A percentile compares a stretch with the other conserved stretches of the same genome.
These are phyloP conservation scores for Drosophila emarginata DNA, from an alignment of 2,888 invertebrate species.

Conservation along the genomic window DNA sequence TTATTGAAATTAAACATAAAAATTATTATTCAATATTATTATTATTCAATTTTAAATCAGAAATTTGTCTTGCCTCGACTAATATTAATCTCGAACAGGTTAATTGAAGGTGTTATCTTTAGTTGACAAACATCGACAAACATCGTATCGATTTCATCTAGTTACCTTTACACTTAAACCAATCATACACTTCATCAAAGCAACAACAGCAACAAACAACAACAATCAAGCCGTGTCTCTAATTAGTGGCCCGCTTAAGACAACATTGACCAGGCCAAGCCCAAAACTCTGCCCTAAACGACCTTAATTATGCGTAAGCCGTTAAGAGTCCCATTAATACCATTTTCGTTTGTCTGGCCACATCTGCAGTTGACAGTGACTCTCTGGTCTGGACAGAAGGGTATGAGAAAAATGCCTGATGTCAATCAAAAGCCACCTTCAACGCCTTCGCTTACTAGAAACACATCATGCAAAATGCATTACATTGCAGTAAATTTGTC, in stretches of 20 bases:
- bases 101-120: too few species aligned
- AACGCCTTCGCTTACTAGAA: not conserved
- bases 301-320: conserved; percentile 73
- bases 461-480: conserved; percentile 56
- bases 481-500: conserved; percentile 43
- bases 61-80: too few species aligned
- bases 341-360: conserved; percentile 50
- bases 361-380: conserved; percentile 37
- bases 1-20: too few species aligned
- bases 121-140: conserved; percentile 22
- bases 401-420: conserved; percentile 19
- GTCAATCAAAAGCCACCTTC: conserved; percentile 44
- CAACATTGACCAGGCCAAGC: conserved; percentile 53
- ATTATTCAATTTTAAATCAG: too few species aligned
- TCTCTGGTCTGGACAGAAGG: conserved; percentile 10
- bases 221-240: conserved; percentile 39
- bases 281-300: conserved; percentile 36
- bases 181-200: conserved; percentile 59
- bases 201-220: conserved; percentile 29
- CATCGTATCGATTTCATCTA: not conserved
- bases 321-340: conserved; percentile 63
- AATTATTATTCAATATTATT: too few species aligned
- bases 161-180: conserved; percentile 47
- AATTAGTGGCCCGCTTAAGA: conserved; percentile 68
- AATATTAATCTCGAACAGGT: too few species aligned